Conservation (phyloP, 2,888 invertebrate genomes). For the Candidula unifasciata region DNA sequence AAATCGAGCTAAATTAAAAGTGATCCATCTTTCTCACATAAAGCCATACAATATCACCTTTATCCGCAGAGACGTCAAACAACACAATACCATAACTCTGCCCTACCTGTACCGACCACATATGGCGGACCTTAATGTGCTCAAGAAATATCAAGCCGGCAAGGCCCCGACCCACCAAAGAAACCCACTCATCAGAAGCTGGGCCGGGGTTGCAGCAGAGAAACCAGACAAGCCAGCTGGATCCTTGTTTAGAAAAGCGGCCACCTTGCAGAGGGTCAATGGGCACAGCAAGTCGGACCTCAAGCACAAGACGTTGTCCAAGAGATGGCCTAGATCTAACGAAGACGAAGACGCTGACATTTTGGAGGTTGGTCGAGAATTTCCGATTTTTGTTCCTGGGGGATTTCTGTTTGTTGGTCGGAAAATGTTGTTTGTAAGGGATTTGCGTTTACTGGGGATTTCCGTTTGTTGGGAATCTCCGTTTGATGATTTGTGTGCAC, state of each 20-base stretch:
- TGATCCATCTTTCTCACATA: no score
- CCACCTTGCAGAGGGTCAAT: not conserved
- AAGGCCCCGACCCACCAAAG: not conserved
- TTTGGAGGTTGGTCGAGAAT: conserved; percentile 11
- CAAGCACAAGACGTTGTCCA: conserved; percentile 27
- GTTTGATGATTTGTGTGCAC: no score
- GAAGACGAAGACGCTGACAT: not conserved
- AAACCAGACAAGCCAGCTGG: not conserved
- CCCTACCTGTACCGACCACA: conserved; percentile 57
- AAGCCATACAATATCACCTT: not conserved
- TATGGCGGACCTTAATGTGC: conserved; percentile 54
- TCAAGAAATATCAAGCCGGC: conserved; percentile 48
- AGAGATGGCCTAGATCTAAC: not conserved
- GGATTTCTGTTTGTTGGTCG: no score
- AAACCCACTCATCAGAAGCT: not conserved
- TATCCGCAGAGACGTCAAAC: conserved; percentile 53
- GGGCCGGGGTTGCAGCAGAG: not conserved
- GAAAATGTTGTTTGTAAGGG: no score
- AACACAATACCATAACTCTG: conserved; percentile 61
- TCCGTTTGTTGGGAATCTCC: no score
- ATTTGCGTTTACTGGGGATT: no score
- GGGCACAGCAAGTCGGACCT: not conserved
- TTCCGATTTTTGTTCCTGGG: not conserved
- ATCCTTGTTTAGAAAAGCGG: not conserved
- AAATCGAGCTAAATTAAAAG: no score